These are phyloP conservation scores for Mungos mungo DNA, from an alignment of 2,113 vertebrate species.

Conservation along the genomic window DNA sequence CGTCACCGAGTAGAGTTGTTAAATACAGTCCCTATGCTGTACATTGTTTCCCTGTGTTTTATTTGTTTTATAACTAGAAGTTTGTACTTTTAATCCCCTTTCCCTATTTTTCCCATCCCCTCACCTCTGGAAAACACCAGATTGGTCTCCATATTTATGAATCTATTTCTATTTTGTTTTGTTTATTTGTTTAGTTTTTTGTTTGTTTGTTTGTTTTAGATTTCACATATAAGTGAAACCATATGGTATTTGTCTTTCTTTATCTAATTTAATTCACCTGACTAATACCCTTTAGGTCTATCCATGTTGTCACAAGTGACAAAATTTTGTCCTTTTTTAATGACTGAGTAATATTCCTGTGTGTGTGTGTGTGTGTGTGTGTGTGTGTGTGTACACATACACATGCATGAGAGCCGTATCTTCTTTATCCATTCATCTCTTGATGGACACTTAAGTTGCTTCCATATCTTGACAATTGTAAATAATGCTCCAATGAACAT, in stretches of 20 bases:
- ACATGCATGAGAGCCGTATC: no score
- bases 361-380: background rate
- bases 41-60: background rate
- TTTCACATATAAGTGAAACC: background rate
- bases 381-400: fast-evolving
- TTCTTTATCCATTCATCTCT: background rate
- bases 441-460: background rate
- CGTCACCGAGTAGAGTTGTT: background rate
- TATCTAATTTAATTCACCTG: background rate
- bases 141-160: background rate
- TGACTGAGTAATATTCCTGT: background rate
- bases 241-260: background rate
- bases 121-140: background rate
- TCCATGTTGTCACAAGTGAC: background rate
- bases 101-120: background rate
- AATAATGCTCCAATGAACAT: background rate
- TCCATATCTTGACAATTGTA: background rate
- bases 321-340: background rate
- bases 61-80: background rate
- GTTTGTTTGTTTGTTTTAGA: no score
- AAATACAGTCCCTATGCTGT: background rate
- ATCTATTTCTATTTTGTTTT: background rate
- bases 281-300: background rate
- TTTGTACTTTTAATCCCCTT: background rate
- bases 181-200: background rate